Conservation (phyloP, 2,113 vertebrate species). For the Neotragus moschatus region DNA sequence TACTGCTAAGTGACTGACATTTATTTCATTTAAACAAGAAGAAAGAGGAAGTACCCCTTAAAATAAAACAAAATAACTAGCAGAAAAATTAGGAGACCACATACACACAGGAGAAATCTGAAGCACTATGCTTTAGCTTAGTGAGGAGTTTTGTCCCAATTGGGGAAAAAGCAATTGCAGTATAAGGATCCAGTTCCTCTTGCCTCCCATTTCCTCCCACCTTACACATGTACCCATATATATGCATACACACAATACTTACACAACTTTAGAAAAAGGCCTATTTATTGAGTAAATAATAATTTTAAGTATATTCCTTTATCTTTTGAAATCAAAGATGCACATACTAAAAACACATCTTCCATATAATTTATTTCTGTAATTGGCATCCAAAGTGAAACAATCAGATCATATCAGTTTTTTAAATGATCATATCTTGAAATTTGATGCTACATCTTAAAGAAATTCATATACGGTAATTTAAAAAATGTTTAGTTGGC, state of each 20-base stretch:
- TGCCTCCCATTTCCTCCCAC: no score
- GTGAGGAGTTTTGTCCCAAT: background rate
- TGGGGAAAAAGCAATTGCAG: background rate
- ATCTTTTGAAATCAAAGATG: background rate
- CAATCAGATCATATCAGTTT: background rate
- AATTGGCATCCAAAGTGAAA: background rate
- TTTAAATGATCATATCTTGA: background rate
- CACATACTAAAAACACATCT: background rate
- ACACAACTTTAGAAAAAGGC: background rate
- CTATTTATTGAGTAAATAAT: background rate
- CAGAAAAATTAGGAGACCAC: background rate
- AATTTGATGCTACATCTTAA: background rate
- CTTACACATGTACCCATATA: fast-evolving
- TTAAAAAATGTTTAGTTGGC: background rate
- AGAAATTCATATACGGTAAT: background rate
- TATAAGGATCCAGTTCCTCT: background rate
- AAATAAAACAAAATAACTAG: background rate
- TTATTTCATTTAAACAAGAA: background rate
- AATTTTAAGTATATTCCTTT: background rate
- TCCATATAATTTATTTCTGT: slow-evolving; percentile 6
- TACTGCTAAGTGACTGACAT: background rate
- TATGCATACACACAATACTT: background rate
- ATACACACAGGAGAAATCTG: background rate
- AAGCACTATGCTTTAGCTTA: background rate
- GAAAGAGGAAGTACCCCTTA: background rate